These are phyloP conservation scores for Stramonita haemastoma DNA, from an alignment of 2,888 invertebrate genomes.

Conservation along the genomic window DNA sequence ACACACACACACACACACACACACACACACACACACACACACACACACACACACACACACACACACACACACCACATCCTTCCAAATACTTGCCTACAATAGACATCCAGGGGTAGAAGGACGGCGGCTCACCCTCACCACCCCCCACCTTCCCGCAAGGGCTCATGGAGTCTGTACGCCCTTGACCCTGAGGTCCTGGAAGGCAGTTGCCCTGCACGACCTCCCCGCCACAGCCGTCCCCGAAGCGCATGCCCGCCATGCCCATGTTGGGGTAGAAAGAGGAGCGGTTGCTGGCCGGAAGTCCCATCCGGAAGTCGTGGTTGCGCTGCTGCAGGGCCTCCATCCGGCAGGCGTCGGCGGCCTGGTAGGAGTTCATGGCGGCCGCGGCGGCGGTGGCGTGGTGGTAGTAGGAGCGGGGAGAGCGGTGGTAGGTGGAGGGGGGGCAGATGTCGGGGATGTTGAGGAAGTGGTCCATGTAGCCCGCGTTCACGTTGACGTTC, in stretches of 20 bases:
- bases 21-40: background rate
- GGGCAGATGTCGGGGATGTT: conserved; percentile 74
- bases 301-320: conserved; percentile 70
- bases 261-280: conserved; percentile 72
- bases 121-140: conserved; percentile 63
- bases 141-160: conserved; percentile 64
- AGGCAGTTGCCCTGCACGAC: conserved; percentile 56
- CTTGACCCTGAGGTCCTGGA: conserved; percentile 53
- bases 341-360: conserved; percentile 72
- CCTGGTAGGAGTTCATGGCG: conserved; percentile 48
- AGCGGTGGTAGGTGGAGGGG: conserved; percentile 64
- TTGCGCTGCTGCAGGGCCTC: conserved; percentile 69
- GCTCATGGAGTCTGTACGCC: conserved; percentile 62
- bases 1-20: background rate
- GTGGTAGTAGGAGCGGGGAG: conserved; percentile 51
- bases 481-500: conserved; percentile 50
- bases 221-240: conserved; percentile 55
- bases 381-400: conserved; percentile 50
- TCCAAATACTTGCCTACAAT: conserved; percentile 69
- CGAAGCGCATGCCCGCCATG: conserved; percentile 66
- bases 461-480: conserved; percentile 73
- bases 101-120: conserved; percentile 75
- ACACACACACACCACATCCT: background rate
- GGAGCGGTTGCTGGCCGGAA: conserved; percentile 59
- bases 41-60: too few species aligned